Percentiles rank a stretch among this genome's conserved stretches.
phyloP scores from a whole-genome alignment of 2,113 vertebrate species.

The Antechinus flavipes region DNA sequence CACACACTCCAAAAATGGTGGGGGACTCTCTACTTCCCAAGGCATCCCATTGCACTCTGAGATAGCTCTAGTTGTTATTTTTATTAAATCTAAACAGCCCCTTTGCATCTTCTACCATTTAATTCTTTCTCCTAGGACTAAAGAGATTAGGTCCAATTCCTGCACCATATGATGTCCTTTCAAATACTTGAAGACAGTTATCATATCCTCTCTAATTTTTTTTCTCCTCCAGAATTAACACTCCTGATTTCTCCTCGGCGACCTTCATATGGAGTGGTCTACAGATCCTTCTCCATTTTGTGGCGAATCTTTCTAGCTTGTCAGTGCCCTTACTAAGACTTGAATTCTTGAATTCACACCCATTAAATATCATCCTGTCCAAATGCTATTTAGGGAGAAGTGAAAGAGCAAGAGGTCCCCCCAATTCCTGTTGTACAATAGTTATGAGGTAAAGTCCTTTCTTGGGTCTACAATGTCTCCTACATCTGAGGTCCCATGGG shows the following conservation, averaged over 20 bases:
- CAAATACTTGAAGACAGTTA: background rate
- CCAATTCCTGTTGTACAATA: slow-evolving; percentile 64
- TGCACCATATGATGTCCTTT: background rate
- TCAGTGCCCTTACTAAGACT: background rate
- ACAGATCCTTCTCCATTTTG: background rate
- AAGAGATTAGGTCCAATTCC: background rate
- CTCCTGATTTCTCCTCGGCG: background rate
- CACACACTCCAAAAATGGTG: background rate
- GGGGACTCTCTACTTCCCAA: background rate
- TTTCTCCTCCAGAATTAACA: background rate
- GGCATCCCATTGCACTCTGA: background rate
- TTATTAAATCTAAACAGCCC: background rate
- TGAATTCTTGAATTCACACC: slow-evolving; percentile 2
- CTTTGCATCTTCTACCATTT: background rate
- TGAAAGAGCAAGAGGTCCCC: slow-evolving; percentile 44
- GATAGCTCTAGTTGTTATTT: background rate
- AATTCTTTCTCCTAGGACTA: background rate
- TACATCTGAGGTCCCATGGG: slow-evolving; percentile 44
- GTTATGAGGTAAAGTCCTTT: slow-evolving; percentile 70
- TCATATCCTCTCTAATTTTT: background rate
- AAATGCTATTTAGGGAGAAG: slow-evolving; percentile 46
- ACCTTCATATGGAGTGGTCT: background rate
- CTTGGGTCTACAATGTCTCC: slow-evolving; percentile 68
- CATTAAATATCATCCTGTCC: slow-evolving; percentile 61
- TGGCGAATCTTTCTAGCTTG: background rate